A percentile compares a stretch with the other conserved stretches of the same genome.
Conservation (phyloP, 2,113 vertebrate species). For the Pantherophis guttatus region DNA sequence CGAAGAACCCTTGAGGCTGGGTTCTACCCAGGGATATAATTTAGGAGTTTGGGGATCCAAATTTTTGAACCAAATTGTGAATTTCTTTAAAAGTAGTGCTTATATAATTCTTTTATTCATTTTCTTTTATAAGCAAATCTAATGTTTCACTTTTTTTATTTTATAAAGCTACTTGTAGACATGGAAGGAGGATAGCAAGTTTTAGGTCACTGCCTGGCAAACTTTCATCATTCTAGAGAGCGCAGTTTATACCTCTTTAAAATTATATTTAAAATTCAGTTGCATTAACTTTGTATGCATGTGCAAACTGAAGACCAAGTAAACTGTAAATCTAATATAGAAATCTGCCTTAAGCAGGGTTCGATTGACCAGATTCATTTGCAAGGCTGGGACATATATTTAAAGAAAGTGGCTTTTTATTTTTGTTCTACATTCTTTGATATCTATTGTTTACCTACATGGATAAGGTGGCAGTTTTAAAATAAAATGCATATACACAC, state of each 20-base stretch:
- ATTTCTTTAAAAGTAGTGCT: conserved; percentile 3
- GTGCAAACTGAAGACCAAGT: not conserved
- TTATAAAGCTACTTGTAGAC: conserved; percentile 12
- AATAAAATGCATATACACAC: not conserved
- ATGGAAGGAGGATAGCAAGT: conserved; percentile 26
- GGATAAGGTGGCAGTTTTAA: not conserved
- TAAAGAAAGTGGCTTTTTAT: not conserved
- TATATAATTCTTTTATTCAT: not conserved
- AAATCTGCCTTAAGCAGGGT: conserved; percentile 19
- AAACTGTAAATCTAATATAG: not conserved
- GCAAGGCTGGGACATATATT: not conserved
- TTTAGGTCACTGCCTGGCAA: conserved; percentile 12
- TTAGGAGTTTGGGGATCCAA: conserved; percentile 6
- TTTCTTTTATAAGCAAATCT: not conserved
- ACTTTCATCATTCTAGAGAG: not conserved
- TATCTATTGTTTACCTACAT: not conserved
- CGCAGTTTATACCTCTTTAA: conserved; percentile 14
- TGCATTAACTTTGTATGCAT: conserved; percentile 10
- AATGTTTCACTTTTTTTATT: conserved; percentile 28
- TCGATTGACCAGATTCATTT: not conserved
- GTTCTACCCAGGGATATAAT: conserved; percentile 13
- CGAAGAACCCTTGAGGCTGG: conserved; percentile 24
- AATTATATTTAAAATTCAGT: conserved; percentile 6
- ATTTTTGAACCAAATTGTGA: not conserved
- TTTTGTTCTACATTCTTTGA: not conserved